Conservation (phyloP, 2,113 vertebrate genomes). For the Scatophagus argus region DNA sequence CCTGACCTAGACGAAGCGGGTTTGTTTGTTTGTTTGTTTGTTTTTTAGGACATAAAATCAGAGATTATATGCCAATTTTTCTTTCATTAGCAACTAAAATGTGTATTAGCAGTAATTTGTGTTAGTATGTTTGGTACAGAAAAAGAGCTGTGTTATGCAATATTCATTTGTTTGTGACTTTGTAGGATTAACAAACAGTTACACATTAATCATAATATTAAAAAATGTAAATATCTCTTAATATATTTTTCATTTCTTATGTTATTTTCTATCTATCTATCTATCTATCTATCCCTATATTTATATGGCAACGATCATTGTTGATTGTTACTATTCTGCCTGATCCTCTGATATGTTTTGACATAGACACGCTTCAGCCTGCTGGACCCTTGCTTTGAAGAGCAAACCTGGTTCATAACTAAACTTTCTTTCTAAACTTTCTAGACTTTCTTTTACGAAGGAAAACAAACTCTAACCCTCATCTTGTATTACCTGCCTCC, state of each 20-base stretch:
- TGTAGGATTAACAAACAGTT: neutral
- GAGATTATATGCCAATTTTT: neutral
- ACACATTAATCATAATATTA: neutral
- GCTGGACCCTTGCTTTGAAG: neutral
- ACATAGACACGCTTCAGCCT: neutral
- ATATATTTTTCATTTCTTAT: too few relatives aligned
- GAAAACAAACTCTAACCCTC: neutral
- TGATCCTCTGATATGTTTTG: neutral
- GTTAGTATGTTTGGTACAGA: neutral
- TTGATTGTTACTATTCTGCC: neutral
- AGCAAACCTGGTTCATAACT: neutral
- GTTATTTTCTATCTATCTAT: too few relatives aligned
- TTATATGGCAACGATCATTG: neutral
- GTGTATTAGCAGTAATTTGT: neutral
- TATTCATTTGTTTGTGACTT: neutral
- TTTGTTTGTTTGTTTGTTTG: too few relatives aligned
- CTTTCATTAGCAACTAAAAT: neutral
- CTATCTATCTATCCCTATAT: too few relatives aligned
- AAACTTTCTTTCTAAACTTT: neutral
- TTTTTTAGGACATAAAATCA: neutral
- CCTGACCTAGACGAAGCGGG: too few relatives aligned
- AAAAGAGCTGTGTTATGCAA: neutral
- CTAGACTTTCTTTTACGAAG: neutral
- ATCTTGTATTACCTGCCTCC: constrained; percentile 29
- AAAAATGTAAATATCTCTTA: neutral